phyloP scores from a whole-genome alignment of 2,797 vertebrate genomes.

The Erethizon dorsatum region DNA sequence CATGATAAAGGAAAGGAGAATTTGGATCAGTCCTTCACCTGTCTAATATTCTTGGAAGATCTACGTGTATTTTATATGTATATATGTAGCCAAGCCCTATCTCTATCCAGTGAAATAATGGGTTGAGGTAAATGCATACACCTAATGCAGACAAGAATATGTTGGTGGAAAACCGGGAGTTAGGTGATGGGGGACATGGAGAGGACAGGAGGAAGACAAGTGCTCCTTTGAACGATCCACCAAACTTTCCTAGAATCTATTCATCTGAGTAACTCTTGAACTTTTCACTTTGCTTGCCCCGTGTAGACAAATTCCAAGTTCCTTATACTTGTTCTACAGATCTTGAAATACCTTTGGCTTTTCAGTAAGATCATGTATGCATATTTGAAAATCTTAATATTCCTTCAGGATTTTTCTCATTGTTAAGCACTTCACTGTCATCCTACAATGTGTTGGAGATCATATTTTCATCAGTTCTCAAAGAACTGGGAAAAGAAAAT shows the following conservation, averaged over 20 bases:
- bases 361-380: neutral
- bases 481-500: conserved; percentile 11
- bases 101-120: neutral
- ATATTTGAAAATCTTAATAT: conserved; percentile 42
- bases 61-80: conserved; percentile 12
- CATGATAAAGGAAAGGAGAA: neutral
- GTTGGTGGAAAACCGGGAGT: neutral
- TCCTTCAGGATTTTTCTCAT: neutral
- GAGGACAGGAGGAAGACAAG: neutral
- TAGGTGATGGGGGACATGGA: too few species aligned
- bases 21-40: neutral
- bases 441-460: neutral
- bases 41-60: neutral
- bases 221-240: neutral
- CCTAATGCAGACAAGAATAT: neutral
- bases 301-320: neutral
- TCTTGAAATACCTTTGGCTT: neutral
- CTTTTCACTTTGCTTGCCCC: neutral
- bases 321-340: neutral
- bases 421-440: neutral
- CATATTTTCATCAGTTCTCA: neutral
- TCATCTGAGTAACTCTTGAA: neutral
- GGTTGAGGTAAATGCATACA: neutral
- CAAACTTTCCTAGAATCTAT: neutral
- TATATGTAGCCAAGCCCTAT: neutral